These are phyloP conservation scores for Drosophila aldrichi DNA, from an alignment of 2,888 invertebrate genomes.

Conservation along the genomic window DNA sequence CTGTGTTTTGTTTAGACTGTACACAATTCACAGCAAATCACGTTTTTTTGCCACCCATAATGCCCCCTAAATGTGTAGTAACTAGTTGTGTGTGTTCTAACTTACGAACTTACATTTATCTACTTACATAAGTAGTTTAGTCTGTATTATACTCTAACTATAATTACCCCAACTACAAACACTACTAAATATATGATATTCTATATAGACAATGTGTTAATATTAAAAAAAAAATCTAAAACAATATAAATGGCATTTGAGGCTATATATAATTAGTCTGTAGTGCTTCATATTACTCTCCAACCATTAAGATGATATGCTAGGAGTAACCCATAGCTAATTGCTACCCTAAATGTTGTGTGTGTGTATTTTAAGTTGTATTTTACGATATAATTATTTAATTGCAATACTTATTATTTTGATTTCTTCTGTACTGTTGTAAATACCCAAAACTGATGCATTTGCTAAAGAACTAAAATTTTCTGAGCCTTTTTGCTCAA, in stretches of 20 bases:
- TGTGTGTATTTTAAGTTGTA: slow-evolving; percentile 34
- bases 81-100: slow-evolving; percentile 49
- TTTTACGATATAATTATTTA: slow-evolving; percentile 19
- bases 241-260: neutral
- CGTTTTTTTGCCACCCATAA: slow-evolving; percentile 38
- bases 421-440: slow-evolving; percentile 20
- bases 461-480: slow-evolving; percentile 36
- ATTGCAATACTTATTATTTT: slow-evolving; percentile 12
- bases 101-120: slow-evolving; percentile 31
- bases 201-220: slow-evolving; percentile 8
- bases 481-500: slow-evolving; percentile 42
- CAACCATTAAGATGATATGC: neutral
- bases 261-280: slow-evolving; percentile 14
- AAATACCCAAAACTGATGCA: slow-evolving; percentile 36
- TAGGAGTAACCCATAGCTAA: slow-evolving; percentile 17
- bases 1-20: slow-evolving; percentile 47
- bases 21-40: slow-evolving; percentile 45
- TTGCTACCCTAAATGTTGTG: slow-evolving; percentile 28
- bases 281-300: slow-evolving; percentile 3
- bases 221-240: neutral
- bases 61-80: slow-evolving; percentile 63
- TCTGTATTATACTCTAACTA: slow-evolving; percentile 34
- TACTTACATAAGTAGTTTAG: slow-evolving; percentile 47
- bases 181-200: slow-evolving; percentile 6
- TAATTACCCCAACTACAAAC: slow-evolving; percentile 12